Evolutionary conservation across 2,113 vertebrate genomes (phyloP), one percentile per base, ranked within the genome.

Genomic region (Rhabdomys dilectus): DNA sequence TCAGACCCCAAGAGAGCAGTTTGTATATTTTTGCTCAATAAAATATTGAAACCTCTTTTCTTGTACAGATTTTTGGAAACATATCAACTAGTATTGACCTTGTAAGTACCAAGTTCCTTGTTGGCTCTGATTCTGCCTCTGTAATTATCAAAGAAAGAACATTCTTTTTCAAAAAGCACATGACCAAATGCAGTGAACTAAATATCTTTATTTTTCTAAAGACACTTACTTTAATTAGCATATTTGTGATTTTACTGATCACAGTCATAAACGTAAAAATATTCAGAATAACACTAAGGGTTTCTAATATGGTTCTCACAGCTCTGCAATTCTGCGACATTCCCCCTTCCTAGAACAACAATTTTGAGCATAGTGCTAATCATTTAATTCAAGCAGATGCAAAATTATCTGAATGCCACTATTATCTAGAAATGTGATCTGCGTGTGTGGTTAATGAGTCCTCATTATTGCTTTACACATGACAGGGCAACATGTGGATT

Each of bases 1-100:
- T 72, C 84, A 68, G 70, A 51, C 96, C 96, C 91, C 96, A 93
- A 96, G 94, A 62, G 94, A 93, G 53, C 39, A 97, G 36, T 97
- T 95, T 95, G 70, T 93, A 21, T 95, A 78, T 95, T 97, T 97
- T 95, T 97, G 64, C 73, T 97, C 93, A 97, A 89, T 86, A 85
- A 97, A 97, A 97, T 93, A 94, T 66, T 93, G 68, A 81, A 97
- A 90, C 3, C 60, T 93, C 91, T 80, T 91, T 91, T 89, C 93
- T 94, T 70, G 13, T n/a, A 66, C 45, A 62, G 76, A 21, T 77
- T 93, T 96, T 97, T 97, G 92, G 96, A 96, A 97, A 75, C 29
- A 72, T 78, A 95, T 62, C 96, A 97, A 88, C 89, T 92, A 87
- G 81, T 87, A 92, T 36, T 93, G 97, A 97, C 95, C 95, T 94